Base-by-base conservation (phyloP, 1,140 invertebrate genomes). In the Drosophila nigrodunni region DNA sequence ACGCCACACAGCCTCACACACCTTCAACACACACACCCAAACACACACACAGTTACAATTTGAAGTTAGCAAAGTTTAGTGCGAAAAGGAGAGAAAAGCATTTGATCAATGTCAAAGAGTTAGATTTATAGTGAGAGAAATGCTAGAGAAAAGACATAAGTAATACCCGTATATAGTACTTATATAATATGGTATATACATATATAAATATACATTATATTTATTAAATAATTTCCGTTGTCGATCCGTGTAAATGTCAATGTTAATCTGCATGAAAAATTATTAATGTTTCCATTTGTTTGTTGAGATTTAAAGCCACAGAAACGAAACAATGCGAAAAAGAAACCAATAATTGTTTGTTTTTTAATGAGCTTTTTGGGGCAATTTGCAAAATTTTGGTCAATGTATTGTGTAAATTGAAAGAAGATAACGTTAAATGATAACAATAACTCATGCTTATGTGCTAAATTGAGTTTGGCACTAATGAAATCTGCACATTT, bases 401-500 rank as follows among this genome's bases (percentile, higher is more conserved):
- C 68, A 70, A 71, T 72, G 60, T 72, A 60, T 59, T 74, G 71
- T 69, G 65, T 68, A 74, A 61, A 74, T 60, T 67, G 62, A 50
- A 67, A 67, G 50, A 34, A 13, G 37, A 66, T 70, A 54, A 70
- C 37, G 58, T 52, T 37, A 57, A 55, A 73, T 74, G 35, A 65
- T 75, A 62, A 61, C 49, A 57, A 70, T 55, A 65, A 65, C 67
- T 75, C 67, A 70, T 73, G 55, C 44, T 35, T 52, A 68, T 47
- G 59, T 59, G 68, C 66, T 58, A 41, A 62, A 65, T 50, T 54
- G 52, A 86, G 61, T 74, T 67, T 49, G 59, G 83, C 82, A 87
- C 82, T 87, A 62, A 87, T 87, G 76, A 87, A 88, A 78, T 69
- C 68, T 83, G 73, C 77, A 87, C 83, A 81, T 57, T 76, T 68